phyloP scores from a whole-genome alignment of 2,888 invertebrate genomes.

The Patella depressa region DNA sequence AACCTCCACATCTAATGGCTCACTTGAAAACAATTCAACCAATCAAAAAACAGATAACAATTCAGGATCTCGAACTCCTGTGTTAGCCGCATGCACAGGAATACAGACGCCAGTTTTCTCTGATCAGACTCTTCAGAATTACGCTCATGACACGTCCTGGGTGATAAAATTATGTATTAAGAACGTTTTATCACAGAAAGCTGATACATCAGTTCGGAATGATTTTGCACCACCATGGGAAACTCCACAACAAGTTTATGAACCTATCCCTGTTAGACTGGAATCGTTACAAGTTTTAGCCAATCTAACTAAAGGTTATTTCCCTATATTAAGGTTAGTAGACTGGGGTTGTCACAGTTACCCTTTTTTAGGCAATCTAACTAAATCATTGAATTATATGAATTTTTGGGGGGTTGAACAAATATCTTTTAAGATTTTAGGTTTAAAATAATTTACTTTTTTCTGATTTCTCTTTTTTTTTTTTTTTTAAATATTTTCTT shows the following conservation, averaged over 20 bases:
- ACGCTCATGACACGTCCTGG: conserved; percentile 63
- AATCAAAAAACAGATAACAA: background rate
- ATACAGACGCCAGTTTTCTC: conserved; percentile 57
- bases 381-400: too few species aligned
- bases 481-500: background rate
- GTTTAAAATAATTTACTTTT: background rate
- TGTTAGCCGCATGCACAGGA: conserved; percentile 50
- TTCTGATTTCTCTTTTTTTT: background rate
- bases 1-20: conserved; percentile 21
- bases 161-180: conserved; percentile 66
- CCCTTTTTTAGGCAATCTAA: too few species aligned
- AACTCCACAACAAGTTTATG: conserved; percentile 28
- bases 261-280: conserved; percentile 79
- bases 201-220: background rate
- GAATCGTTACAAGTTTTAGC: conserved; percentile 81
- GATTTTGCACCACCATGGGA: conserved; percentile 7
- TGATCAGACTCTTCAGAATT: conserved; percentile 52
- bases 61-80: conserved; percentile 46
- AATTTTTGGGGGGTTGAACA: too few species aligned
- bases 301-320: conserved; percentile 69
- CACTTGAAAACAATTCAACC: background rate
- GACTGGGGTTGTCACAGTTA: background rate
- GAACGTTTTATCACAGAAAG: conserved; percentile 58
- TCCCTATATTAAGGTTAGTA: conserved; percentile 69
- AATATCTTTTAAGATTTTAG: too few species aligned